Percentiles rank a stretch among this genome's conserved stretches.
Evolutionary conservation across 2,113 vertebrate genomes (phyloP).

Genomic region (Nestor notabilis): DNA sequence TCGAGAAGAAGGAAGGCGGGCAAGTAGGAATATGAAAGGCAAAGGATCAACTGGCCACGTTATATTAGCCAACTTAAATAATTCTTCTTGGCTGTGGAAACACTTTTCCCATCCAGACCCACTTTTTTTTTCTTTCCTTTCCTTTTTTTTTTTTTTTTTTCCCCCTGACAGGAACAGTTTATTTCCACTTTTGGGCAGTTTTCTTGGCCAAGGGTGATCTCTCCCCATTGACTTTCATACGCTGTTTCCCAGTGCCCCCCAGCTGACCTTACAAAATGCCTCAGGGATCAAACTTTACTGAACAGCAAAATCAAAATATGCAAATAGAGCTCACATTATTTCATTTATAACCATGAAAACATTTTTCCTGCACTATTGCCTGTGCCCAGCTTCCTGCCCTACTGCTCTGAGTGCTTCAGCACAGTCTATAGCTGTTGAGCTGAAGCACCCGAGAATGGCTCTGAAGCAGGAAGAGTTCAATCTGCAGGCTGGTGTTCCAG

Average conservation of each 20-base stretch:
- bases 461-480: constrained; percentile 67
- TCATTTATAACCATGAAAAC: constrained; percentile 35
- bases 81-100: constrained; percentile 63
- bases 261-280: background rate
- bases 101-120: constrained; percentile 32
- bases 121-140: accelerated
- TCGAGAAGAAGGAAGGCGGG: background rate
- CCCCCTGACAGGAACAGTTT: background rate
- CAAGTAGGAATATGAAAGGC: constrained; percentile 39
- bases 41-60: constrained; percentile 13
- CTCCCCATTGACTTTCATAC: background rate
- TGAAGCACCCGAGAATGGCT: constrained; percentile 65
- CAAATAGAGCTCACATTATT: background rate
- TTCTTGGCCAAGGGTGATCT: background rate
- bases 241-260: background rate
- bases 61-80: constrained; percentile 61
- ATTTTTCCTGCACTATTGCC: constrained; percentile 1
- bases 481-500: constrained; percentile 37
- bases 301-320: constrained; percentile 65
- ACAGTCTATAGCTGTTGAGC: constrained; percentile 50
- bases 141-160: too few species aligned
- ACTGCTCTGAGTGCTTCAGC: constrained; percentile 47
- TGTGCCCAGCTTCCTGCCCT: constrained; percentile 60
- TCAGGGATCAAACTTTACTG: constrained; percentile 11
- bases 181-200: constrained; percentile 44